Conservation (phyloP, 2,797 vertebrate genomes). For the Caiman crocodilus region DNA sequence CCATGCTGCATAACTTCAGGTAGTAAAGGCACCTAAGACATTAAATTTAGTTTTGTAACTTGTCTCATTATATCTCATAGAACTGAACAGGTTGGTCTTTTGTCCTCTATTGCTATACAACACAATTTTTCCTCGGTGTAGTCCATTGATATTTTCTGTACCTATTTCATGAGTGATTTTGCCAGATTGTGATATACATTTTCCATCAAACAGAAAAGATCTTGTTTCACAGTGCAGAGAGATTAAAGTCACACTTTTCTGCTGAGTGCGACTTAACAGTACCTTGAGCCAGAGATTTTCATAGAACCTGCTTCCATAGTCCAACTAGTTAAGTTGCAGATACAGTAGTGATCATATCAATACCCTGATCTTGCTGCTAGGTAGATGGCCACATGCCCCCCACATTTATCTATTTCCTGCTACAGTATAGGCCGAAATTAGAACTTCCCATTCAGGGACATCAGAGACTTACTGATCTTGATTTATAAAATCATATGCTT, state of each 20-base stretch:
- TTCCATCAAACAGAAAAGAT: background rate
- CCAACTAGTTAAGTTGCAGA: background rate
- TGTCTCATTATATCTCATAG: too few relatives aligned
- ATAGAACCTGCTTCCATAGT: background rate
- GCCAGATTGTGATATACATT: background rate
- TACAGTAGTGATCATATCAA: background rate
- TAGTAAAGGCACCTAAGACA: background rate
- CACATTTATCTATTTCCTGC: background rate
- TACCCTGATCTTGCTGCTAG: background rate
- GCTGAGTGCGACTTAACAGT: background rate
- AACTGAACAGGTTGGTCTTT: background rate
- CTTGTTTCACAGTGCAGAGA: background rate
- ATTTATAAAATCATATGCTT: background rate
- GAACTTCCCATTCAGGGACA: background rate
- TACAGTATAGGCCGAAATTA: background rate
- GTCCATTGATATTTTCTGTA: background rate
- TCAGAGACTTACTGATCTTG: background rate
- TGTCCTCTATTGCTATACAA: conserved; percentile 2
- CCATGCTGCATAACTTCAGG: background rate
- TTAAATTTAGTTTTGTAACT: background rate
- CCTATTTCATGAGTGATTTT: background rate
- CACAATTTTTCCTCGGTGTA: background rate
- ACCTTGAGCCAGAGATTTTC: background rate
- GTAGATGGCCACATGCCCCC: background rate
- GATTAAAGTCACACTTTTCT: background rate